A percentile compares a stretch with the other conserved stretches of the same genome.
These are phyloP conservation scores for Odontamblyopus rebecca DNA, from an alignment of 2,797 vertebrate genomes.

Conservation along the genomic window DNA sequence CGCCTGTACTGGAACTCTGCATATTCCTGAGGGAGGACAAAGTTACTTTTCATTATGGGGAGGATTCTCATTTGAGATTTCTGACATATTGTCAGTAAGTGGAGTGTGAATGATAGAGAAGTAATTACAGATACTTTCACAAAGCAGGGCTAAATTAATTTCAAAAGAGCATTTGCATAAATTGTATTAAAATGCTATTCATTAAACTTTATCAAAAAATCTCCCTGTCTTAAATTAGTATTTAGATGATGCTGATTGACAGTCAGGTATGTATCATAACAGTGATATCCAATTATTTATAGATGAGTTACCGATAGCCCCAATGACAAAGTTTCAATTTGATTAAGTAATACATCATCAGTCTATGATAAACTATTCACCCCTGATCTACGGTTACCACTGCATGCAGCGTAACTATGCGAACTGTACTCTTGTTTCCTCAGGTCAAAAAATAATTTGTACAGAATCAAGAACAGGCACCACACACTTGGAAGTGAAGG, in stretches of 20 bases:
- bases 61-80: slow-evolving; percentile 18
- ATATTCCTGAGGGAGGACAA: slow-evolving; percentile 84
- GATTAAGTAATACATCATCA: slow-evolving; percentile 1
- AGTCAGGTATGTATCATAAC: slow-evolving; percentile 1
- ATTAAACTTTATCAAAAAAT: slow-evolving; percentile 16
- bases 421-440: slow-evolving; percentile 34
- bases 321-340: slow-evolving; percentile 14
- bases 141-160: slow-evolving; percentile 12
- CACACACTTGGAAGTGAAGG: slow-evolving; percentile 36
- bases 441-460: slow-evolving; percentile 48
- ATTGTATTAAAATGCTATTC: neutral
- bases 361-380: neutral
- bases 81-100: slow-evolving; percentile 6
- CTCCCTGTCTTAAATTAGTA: neutral
- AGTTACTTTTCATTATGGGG: slow-evolving; percentile 14
- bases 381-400: neutral
- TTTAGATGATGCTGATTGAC: slow-evolving; percentile 11
- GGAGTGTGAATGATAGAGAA: slow-evolving; percentile 25
- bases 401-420: slow-evolving; percentile 4
- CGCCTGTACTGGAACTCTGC: slow-evolving; percentile 98
- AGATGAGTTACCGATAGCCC: slow-evolving; percentile 12
- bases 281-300: slow-evolving; percentile 4
- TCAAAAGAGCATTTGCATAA: neutral
- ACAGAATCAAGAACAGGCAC: slow-evolving; percentile 38
- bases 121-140: slow-evolving; percentile 18